phyloP scores from a whole-genome alignment of 2,113 vertebrate species.

The Mionectes macconnelli region DNA sequence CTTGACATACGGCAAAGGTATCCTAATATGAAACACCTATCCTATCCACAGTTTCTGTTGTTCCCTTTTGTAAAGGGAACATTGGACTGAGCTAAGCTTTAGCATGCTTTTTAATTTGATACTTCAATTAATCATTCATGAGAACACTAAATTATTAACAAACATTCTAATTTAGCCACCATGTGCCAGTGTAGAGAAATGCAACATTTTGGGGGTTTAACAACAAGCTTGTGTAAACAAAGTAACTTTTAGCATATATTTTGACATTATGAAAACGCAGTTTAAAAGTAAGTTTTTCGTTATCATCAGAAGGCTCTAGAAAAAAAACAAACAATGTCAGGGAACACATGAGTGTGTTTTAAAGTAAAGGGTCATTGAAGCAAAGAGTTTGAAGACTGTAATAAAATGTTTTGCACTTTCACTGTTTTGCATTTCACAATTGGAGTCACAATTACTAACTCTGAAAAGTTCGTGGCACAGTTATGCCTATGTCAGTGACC shows the following conservation, averaged over 20 bases:
- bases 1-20: background rate
- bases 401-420: background rate
- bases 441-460: background rate
- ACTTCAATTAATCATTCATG: constrained; percentile 72
- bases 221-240: background rate
- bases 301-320: background rate
- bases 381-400: background rate
- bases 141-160: constrained; percentile 75
- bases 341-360: background rate
- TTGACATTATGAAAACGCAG: background rate
- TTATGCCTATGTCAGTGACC: background rate
- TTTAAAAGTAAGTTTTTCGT: background rate
- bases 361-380: background rate
- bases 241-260: background rate
- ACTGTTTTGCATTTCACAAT: background rate
- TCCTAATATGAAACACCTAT: background rate
- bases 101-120: constrained; percentile 69
- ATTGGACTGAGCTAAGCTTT: constrained; percentile 46
- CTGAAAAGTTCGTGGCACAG: constrained; percentile 53
- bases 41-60: background rate
- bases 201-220: background rate
- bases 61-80: constrained; percentile 53
- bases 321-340: background rate
- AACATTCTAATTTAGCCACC: constrained; percentile 65
- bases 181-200: background rate